Percentiles rank a stretch among this genome's conserved stretches.
phyloP scores from a whole-genome alignment of 2,113 vertebrate genomes.

The Petrocephalus zakoni region DNA sequence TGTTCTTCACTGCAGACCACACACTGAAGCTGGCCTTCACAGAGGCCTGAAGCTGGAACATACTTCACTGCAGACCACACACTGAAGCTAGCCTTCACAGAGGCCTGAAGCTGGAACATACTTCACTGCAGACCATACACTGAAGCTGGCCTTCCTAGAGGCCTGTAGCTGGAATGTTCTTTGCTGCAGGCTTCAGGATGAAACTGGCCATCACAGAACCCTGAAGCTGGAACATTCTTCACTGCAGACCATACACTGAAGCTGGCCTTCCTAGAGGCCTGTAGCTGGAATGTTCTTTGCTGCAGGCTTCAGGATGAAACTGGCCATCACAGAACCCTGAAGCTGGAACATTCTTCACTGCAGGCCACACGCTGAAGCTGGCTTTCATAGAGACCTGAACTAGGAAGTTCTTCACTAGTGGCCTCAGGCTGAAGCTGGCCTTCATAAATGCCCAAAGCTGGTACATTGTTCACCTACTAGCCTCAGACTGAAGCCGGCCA shows the following conservation, averaged over 20 bases:
- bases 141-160: too few relatives aligned
- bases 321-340: too few relatives aligned
- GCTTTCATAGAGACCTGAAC: neutral
- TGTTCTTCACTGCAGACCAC: neutral
- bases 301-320: neutral
- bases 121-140: too few relatives aligned
- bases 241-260: too few relatives aligned
- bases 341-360: neutral
- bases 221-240: neutral
- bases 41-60: neutral
- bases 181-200: neutral
- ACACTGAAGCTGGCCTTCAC: neutral
- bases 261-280: too few relatives aligned
- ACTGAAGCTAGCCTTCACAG: neutral
- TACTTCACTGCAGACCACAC: neutral
- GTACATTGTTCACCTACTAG: neutral
- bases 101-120: neutral
- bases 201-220: too few relatives aligned
- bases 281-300: neutral
- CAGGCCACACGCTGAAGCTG: too few relatives aligned
- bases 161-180: neutral
- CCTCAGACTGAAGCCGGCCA: neutral
- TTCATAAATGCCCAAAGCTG: neutral
- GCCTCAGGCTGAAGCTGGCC: neutral
- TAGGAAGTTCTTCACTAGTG: neutral